A percentile compares a stretch with the other conserved stretches of the same genome.
Conservation (phyloP, 2,797 vertebrate genomes). For the Hippoglossus hippoglossus region DNA sequence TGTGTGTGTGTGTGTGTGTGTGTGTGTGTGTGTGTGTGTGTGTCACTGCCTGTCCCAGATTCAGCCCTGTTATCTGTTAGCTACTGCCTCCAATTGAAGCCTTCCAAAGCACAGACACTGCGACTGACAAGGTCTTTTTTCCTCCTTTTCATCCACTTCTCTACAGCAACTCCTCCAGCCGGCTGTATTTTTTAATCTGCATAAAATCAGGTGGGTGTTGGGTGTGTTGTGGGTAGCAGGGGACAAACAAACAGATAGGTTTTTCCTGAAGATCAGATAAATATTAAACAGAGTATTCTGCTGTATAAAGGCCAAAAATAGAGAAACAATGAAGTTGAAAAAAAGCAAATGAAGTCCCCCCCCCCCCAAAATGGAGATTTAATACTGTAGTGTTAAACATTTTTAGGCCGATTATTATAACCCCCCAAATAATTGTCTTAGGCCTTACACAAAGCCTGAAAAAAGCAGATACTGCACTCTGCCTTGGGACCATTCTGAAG, state of each 20-base stretch:
- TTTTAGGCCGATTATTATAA: not conserved
- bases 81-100: slow-evolving; percentile 34
- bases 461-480: too few species aligned
- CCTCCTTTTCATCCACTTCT: not conserved
- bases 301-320: not conserved
- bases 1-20: slow-evolving; percentile 18
- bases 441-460: not conserved
- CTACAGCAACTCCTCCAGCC: not conserved
- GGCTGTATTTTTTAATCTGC: not conserved
- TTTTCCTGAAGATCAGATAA: not conserved
- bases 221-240: not conserved
- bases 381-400: too few species aligned
- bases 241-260: not conserved
- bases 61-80: slow-evolving; percentile 45
- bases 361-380: too few species aligned
- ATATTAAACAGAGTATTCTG: not conserved
- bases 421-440: not conserved
- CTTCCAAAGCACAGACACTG: slow-evolving; percentile 32
- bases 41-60: slow-evolving; percentile 39
- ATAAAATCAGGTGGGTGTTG: not conserved
- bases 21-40: slow-evolving; percentile 10
- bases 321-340: not conserved
- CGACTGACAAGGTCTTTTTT: slow-evolving; percentile 30
- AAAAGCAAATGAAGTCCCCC: not conserved
- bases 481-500: too few species aligned